Conservation (phyloP, 2,113 vertebrate genomes). For the Varanus salvator region DNA sequence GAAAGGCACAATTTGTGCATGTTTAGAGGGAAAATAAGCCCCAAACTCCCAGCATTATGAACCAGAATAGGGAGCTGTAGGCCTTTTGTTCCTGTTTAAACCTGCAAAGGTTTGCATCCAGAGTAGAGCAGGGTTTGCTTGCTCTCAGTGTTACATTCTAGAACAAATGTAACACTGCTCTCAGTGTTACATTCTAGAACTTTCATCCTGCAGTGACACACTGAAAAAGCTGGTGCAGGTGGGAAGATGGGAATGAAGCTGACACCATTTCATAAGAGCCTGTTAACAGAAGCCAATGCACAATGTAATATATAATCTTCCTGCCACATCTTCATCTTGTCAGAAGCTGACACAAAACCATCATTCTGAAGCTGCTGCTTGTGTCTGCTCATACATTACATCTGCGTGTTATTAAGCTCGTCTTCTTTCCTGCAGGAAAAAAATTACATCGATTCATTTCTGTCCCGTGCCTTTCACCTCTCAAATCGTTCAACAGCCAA, state of each 20-base stretch:
- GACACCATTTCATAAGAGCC: neutral
- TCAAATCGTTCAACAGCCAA: slow-evolving; percentile 50
- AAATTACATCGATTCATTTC: slow-evolving; percentile 50
- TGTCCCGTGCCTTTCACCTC: slow-evolving; percentile 50
- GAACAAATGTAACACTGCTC: neutral
- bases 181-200: too few relatives aligned
- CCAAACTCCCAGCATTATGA: too few relatives aligned
- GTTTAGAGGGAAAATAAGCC: too few relatives aligned
- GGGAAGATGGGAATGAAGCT: neutral
- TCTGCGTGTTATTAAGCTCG: slow-evolving; percentile 52
- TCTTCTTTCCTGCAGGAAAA: slow-evolving; percentile 50
- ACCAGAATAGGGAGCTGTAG: too few relatives aligned
- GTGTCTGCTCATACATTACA: slow-evolving; percentile 12
- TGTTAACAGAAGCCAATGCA: slow-evolving; percentile 37
- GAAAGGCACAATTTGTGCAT: too few relatives aligned
- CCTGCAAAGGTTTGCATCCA: too few relatives aligned
- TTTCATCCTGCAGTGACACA: neutral
- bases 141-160: neutral
- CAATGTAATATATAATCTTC: slow-evolving; percentile 40
- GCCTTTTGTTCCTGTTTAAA: too few relatives aligned
- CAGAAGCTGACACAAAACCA: slow-evolving; percentile 40
- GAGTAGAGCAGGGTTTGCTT: neutral
- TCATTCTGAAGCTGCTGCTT: slow-evolving; percentile 40
- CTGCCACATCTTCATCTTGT: neutral
- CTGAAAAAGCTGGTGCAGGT: neutral